Conservation (phyloP, 2,113 vertebrate genomes). For the Corydoras sp. region DNA sequence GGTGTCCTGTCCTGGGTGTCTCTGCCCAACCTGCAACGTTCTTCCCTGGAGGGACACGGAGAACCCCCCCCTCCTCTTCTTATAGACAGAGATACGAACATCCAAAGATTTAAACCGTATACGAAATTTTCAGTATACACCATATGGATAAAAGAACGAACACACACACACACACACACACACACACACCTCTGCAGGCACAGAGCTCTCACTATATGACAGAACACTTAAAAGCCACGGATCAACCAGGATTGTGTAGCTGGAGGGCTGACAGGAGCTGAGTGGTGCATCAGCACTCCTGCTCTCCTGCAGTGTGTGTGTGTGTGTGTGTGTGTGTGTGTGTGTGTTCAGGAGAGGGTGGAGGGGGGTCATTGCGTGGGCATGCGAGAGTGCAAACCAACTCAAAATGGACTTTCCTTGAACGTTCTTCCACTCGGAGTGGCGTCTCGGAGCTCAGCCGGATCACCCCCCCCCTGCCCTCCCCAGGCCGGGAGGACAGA, state of each 20-base stretch:
- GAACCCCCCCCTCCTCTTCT: too few species aligned
- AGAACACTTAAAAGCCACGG: conserved; percentile 28
- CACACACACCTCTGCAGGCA: conserved; percentile 7
- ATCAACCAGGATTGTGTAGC: conserved; percentile 33
- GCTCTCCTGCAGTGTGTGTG: conserved; percentile 1
- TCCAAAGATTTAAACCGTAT: too few species aligned
- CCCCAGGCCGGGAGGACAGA: conserved; percentile 23
- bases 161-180: not conserved
- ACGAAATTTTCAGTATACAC: too few species aligned
- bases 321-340: not conserved
- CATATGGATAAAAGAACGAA: too few species aligned
- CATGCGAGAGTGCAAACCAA: not conserved
- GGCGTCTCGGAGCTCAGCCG: conserved; percentile 4
- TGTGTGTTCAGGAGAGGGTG: conserved; percentile 7
- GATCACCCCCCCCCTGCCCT: conserved; percentile 10
- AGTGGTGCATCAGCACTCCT: conserved; percentile 34
- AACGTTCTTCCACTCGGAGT: conserved; percentile 1
- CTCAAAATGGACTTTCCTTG: not conserved
- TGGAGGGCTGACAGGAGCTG: conserved; percentile 24
- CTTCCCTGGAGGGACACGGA: too few species aligned
- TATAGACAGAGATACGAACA: too few species aligned
- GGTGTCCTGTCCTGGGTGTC: too few species aligned
- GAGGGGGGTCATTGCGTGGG: not conserved
- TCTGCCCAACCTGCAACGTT: too few species aligned
- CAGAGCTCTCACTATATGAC: conserved; percentile 17